Conservation (phyloP, 1,140 invertebrate genomes). For the Solenopsis fugax region DNA sequence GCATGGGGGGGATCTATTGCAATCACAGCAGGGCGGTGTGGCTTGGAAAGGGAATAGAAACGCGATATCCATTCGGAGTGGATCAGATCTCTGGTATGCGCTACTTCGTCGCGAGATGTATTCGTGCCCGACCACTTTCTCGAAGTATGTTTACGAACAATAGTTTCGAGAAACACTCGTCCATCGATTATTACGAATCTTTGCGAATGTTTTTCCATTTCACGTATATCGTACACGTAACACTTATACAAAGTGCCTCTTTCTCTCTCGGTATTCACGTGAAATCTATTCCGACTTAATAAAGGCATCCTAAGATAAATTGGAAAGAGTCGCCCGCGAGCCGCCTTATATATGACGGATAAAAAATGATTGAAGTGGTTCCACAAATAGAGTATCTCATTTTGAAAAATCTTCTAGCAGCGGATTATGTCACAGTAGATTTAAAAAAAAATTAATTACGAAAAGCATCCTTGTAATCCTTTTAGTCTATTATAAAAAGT, state of each 20-base stretch:
- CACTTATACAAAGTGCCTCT: neutral
- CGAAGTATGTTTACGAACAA: conserved; percentile 57
- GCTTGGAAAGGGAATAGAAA: conserved; percentile 41
- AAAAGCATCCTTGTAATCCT: neutral
- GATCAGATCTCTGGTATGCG: conserved; percentile 25
- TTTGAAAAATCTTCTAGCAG: neutral
- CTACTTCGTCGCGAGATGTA: conserved; percentile 50
- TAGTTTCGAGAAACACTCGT: conserved; percentile 35
- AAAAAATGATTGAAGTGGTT: conserved; percentile 31
- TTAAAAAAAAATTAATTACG: neutral
- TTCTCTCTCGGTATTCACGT: neutral
- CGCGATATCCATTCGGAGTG: conserved; percentile 43
- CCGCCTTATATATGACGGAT: neutral
- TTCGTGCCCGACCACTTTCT: conserved; percentile 47
- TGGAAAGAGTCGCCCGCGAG: neutral
- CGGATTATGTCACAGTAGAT: neutral
- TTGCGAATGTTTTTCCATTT: neutral
- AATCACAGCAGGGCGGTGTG: conserved; percentile 2
- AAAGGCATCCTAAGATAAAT: conserved; percentile 22
- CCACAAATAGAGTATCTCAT: conserved; percentile 5
- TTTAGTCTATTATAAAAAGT: neutral
- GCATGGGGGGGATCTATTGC: neutral
- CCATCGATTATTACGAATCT: neutral
- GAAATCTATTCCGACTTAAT: conserved; percentile 18
- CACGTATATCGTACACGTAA: neutral